A percentile compares a stretch with the other conserved stretches of the same genome.
Evolutionary conservation across 2,113 vertebrate species (phyloP).

Genomic region (Miniopterus natalensis): DNA sequence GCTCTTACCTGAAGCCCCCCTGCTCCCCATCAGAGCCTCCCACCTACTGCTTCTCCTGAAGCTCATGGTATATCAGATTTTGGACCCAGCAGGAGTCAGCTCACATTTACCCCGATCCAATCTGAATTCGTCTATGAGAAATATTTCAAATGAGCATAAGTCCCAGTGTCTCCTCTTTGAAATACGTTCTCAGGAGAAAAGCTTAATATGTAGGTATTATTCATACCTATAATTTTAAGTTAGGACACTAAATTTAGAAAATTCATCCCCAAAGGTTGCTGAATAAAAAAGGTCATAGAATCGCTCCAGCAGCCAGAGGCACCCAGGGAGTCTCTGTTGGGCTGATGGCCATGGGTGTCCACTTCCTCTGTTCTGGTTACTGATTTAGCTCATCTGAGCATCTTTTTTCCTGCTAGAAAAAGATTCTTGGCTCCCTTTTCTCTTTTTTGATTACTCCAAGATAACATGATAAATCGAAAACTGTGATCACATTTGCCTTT

Average conservation of each 20-base stretch:
- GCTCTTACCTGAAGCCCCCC: neutral
- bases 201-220: neutral
- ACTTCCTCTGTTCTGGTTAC: fast-evolving
- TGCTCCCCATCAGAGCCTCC: neutral
- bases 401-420: neutral
- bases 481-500: neutral
- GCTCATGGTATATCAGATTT: neutral
- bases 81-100: neutral
- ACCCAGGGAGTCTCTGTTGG: fast-evolving
- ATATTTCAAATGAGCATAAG: neutral
- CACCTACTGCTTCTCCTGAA: neutral
- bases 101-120: neutral
- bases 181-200: neutral
- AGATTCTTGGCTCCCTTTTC: neutral
- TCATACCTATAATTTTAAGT: neutral
- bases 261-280: neutral
- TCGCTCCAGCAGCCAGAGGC: fast-evolving
- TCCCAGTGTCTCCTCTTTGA: neutral
- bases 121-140: neutral
- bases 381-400: neutral
- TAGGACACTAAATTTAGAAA: neutral
- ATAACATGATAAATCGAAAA: neutral
- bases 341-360: neutral
- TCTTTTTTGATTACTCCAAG: neutral
- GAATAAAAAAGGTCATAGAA: neutral